Evolutionary conservation across 23 tunicate species (phyloP).

Genomic region (Styela clava): DNA sequence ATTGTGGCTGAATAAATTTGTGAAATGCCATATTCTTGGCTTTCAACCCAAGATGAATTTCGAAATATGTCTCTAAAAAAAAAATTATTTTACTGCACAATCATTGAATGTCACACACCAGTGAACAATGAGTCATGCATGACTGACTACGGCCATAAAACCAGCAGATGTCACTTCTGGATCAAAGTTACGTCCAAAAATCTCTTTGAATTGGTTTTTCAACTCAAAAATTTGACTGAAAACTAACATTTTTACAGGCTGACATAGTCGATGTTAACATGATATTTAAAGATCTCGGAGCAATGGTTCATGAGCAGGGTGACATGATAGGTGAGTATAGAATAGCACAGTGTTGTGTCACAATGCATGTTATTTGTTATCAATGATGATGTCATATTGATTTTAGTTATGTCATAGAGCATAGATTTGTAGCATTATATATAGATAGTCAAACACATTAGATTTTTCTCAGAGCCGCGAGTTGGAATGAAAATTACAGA

Average conservation of each 20-base stretch:
- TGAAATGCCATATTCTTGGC: too few species aligned
- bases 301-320: constrained; percentile 99
- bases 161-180: background rate
- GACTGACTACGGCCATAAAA: background rate
- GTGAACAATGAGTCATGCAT: background rate
- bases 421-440: background rate
- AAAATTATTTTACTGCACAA: too few species aligned
- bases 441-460: background rate
- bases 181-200: too few species aligned
- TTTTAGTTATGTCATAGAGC: background rate
- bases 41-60: too few species aligned
- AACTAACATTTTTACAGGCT: constrained; percentile 38
- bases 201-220: background rate
- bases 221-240: background rate
- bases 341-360: background rate
- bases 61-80: too few species aligned
- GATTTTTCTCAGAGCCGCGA: too few species aligned
- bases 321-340: constrained; percentile 87
- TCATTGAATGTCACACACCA: background rate
- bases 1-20: too few species aligned
- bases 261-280: constrained; percentile 95
- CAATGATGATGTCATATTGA: background rate
- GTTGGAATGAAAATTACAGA: too few species aligned
- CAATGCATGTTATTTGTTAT: background rate
- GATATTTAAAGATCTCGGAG: constrained; percentile 91